Evolutionary conservation across 2,888 invertebrate genomes (phyloP), one percentile per base, ranked within the genome.

Genomic region (Drosophila rellima): DNA sequence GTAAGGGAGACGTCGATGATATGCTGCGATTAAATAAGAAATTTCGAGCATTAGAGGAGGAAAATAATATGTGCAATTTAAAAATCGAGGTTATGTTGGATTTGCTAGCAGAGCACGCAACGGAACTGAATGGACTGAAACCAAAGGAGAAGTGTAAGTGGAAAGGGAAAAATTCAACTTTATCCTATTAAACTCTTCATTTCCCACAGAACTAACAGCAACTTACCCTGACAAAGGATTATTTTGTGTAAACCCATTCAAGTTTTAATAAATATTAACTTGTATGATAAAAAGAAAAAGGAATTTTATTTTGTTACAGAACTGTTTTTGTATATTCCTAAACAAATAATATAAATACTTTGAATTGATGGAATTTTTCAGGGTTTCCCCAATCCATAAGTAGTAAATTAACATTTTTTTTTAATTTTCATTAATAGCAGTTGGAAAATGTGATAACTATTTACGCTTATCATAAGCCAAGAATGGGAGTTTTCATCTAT

Each of bases 61-160:
- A 92, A 62, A 92, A 92, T 54, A 92, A 92, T 70, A 88, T 92
- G 80, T 89, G 90, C 66, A 84, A 91, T 74, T 55, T 93, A 1
- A 93, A 93, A 70, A 88, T 92, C 31, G 93, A 93, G 50, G 88
- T 93, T 3, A 82, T 93, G 66, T 64, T 93, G 59, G 93, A 93
- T 79, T 74, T 93, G 39, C 60, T 93, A 23, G 90, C 92, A 1
- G 92, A 93, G 67, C 90, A 92, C 70, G 84, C 91, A 2, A 78
- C 89, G 0, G 91, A 92, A 63, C 65, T 91, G 8, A 90, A 91
- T 74, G 70, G 79, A 33, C 54, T 91, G 13, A 88, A 88, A 51
- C 66, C 76, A 2, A 79, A 79, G 45, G 82, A 82, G 3, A 82
- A 89, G 7, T 78, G 71, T 78, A 48, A 61, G 65, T 18, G 56